Conservation (phyloP, 2,888 invertebrate species). For the Nymphalis polychloros region DNA sequence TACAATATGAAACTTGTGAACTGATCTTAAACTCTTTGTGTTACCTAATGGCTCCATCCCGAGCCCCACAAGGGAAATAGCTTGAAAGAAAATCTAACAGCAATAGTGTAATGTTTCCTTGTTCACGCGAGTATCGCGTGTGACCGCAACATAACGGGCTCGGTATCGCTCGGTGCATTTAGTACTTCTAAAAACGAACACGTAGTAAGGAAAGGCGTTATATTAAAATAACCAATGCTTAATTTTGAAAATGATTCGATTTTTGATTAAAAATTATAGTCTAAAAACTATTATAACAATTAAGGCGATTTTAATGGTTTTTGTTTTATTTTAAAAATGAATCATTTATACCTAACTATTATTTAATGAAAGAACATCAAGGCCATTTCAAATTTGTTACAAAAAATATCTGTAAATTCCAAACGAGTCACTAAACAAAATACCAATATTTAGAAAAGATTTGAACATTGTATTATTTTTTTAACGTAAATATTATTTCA, state of each 20-base stretch:
- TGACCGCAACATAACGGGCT: conserved; percentile 58
- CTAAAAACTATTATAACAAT: no score
- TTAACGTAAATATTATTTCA: not conserved
- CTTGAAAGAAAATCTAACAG: conserved; percentile 36
- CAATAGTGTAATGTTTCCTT: conserved; percentile 39
- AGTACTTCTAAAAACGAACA: conserved; percentile 18
- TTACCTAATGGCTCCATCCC: conserved; percentile 33
- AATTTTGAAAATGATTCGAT: not conserved
- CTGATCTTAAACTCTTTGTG: conserved; percentile 36
- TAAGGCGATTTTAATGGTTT: no score
- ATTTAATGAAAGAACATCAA: no score
- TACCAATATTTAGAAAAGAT: no score
- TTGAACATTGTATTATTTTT: no score
- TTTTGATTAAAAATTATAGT: not conserved
- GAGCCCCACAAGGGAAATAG: conserved; percentile 32
- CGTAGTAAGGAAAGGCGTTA: not conserved
- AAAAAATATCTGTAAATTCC: no score
- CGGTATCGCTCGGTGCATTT: conserved; percentile 37
- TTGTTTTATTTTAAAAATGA: no score
- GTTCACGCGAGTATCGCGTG: conserved; percentile 56
- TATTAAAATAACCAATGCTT: not conserved
- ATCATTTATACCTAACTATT: no score
- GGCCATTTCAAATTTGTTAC: no score
- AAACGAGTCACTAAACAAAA: no score
- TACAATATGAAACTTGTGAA: conserved; percentile 33